Evolutionary conservation across 2,113 vertebrate genomes (phyloP).

Genomic region (Numenius arquata): DNA sequence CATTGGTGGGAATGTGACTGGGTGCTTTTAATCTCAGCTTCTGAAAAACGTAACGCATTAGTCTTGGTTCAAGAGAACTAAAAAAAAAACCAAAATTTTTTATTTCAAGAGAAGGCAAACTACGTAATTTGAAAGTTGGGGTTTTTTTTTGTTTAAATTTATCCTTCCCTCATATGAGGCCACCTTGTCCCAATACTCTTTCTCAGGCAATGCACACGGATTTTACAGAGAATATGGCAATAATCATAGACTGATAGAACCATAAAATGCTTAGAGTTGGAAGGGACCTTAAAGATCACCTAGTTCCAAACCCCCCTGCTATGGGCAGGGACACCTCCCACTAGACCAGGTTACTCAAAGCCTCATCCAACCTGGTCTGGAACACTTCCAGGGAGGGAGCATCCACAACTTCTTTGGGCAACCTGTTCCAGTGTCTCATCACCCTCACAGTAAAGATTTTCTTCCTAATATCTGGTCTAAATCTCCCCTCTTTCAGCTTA

Average conservation of each 20-base stretch:
- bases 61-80: neutral
- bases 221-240: neutral
- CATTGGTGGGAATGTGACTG: neutral
- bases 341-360: neutral
- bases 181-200: neutral
- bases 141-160: neutral
- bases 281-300: neutral
- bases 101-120: neutral
- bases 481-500: neutral
- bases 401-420: neutral
- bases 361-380: neutral
- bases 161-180: neutral
- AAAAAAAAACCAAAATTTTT: fast-evolving
- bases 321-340: neutral
- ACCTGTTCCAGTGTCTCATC: neutral
- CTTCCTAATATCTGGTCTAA: neutral
- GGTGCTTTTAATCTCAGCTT: neutral
- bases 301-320: neutral
- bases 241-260: neutral
- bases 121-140: neutral
- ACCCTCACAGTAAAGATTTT: neutral
- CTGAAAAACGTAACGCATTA: neutral
- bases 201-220: neutral
- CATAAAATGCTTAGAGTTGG: neutral
- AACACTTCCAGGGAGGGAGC: neutral